Evolutionary conservation across 2,113 vertebrate genomes (phyloP), one percentile per base, ranked within the genome.

Genomic region (Nothoprocta pentlandii): DNA sequence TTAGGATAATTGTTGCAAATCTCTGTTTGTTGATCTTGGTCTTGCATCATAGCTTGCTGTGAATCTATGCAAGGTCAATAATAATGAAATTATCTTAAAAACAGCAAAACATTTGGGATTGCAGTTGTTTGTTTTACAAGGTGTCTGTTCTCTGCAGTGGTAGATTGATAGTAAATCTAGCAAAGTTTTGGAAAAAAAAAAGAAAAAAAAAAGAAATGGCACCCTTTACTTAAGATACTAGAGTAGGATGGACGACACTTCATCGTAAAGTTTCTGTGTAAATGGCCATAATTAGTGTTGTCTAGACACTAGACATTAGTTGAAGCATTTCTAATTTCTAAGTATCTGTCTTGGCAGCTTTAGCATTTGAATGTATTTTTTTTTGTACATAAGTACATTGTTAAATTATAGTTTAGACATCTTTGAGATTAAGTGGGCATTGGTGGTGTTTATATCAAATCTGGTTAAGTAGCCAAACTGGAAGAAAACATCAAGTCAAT

Each of bases 251-350:
- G 42, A 78, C 68, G 25, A 32, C 41, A 44, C 17, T n/a, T 83
- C 0, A 64, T 62, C 19, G 16, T 34, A 22, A 85, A 12, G 0
- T 4, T 74, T 63, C 75, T 78, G 25, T 0, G 0, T 77, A 75
- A 59, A 86, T 36, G 54, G 10, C 69, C 44, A 5, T 54, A 74
- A 61, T 63, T 70, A 34, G 7, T 36, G 30, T 75, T 78, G 19
- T 46, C 21, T 68, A 86, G 47, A 56, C 62, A 54, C 16, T 47
- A 46, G 34, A 7, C 59, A 53, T 30, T 23, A 58, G 44, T 71
- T 79, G 14, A n/a, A 75, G 22, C 58, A 44, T 94, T 92, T 83
- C 46, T 71, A 32, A 56, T 63, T 88, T 92, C 36, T 85, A 9
- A 7, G 0, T 4, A 16, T 64, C 66, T 75, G 47, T 19, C 10